Base-by-base conservation (phyloP, 1,140 invertebrate genomes). In the Cardiocondyla obscurior region DNA sequence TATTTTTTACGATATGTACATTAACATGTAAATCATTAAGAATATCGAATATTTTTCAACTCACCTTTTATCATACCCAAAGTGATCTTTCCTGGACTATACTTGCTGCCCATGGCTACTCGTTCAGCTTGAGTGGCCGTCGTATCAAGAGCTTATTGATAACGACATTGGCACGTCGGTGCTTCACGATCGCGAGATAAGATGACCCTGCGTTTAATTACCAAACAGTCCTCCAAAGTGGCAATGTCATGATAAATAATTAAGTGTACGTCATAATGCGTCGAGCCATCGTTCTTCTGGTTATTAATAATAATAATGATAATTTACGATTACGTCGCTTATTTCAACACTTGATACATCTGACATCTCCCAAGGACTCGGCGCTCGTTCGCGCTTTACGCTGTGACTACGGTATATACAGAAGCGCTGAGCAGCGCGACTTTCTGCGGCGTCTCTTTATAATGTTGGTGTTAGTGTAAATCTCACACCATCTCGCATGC, bases 11-110 rank as follows among this genome's bases (percentile, higher is more conserved):
- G n/a, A n/a, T n/a, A n/a, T n/a, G n/a, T n/a, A n/a, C n/a, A n/a
- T n/a, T n/a, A n/a, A n/a, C n/a, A n/a, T n/a, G n/a, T n/a, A n/a
- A n/a, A n/a, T n/a, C n/a, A n/a, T n/a, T n/a, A n/a, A n/a, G n/a
- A n/a, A n/a, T n/a, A n/a, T n/a, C n/a, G n/a, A n/a, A n/a, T n/a
- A n/a, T n/a, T n/a, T 65, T 44, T 2, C 30, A 12, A 72, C 84
- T 73, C 74, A 94, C 94, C 94, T 89, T 91, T 93, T 51, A 94
- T 91, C 93, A 94, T 93, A 42, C 91, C 89, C 42, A 94, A 69
- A n/a, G 91, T 93, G 33, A 94, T 89, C 90, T 93, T 94, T 6
- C 88, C 90, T 6, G 92, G 90, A 74, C 91, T 93, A 1, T 92
- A 90, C 70, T 91, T 93, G 58, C 87, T 90, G 39, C 81, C 91